Percentiles rank a stretch among this genome's conserved stretches.
phyloP scores from a whole-genome alignment of 2,888 invertebrate genomes.

The Venusia cambrica region DNA sequence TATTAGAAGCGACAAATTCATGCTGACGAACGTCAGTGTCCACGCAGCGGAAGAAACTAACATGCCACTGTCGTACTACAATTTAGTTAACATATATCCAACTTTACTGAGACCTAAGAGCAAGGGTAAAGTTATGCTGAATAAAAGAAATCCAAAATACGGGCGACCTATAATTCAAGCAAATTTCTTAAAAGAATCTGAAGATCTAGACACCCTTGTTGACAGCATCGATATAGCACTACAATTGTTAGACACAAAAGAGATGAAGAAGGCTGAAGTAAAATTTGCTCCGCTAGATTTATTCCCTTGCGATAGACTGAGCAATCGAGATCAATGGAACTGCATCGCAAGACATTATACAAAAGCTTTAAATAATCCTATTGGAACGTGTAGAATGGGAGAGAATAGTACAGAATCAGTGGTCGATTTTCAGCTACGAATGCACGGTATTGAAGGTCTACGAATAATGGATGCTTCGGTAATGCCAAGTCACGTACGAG shows the following conservation, averaged over 20 bases:
- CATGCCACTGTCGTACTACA: slow-evolving; percentile 67
- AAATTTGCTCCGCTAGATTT: slow-evolving; percentile 69
- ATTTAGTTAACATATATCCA: slow-evolving; percentile 67
- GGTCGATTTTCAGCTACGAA: slow-evolving; percentile 61
- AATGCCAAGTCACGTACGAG: slow-evolving; percentile 71
- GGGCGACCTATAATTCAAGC: slow-evolving; percentile 72
- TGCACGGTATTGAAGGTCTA: slow-evolving; percentile 69
- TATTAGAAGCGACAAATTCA: slow-evolving; percentile 71
- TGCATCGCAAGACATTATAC: slow-evolving; percentile 74
- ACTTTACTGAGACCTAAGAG: slow-evolving; percentile 68
- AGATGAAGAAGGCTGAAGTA: slow-evolving; percentile 67
- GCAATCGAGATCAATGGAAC: slow-evolving; percentile 72
- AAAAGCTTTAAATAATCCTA: slow-evolving; percentile 67
- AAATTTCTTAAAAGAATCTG: slow-evolving; percentile 68
- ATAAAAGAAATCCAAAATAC: slow-evolving; percentile 70
- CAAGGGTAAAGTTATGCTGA: slow-evolving; percentile 64
- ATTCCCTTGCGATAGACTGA: slow-evolving; percentile 68
- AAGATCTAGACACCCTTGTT: slow-evolving; percentile 67
- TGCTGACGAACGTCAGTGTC: slow-evolving; percentile 68
- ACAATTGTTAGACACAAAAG: slow-evolving; percentile 68
- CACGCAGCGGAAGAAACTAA: slow-evolving; percentile 63
- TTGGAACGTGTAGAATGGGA: slow-evolving; percentile 75
- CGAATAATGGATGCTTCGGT: slow-evolving; percentile 71
- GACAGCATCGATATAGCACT: slow-evolving; percentile 72
- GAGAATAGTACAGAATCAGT: slow-evolving; percentile 63